phyloP scores from a whole-genome alignment of 2,797 vertebrate genomes.

The Phalanger gymnotis region DNA sequence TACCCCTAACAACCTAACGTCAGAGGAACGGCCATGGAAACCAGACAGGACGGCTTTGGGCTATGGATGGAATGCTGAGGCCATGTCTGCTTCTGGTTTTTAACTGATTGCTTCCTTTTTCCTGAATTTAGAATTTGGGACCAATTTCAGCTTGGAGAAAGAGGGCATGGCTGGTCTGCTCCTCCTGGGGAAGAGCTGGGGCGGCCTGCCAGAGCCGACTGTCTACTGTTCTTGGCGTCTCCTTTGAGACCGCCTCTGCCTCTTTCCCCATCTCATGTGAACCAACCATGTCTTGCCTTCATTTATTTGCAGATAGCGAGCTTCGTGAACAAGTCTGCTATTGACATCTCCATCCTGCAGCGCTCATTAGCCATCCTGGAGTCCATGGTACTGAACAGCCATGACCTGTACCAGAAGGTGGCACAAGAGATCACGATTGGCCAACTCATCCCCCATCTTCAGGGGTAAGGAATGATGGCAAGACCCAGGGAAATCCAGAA shows the following conservation, averaged over 20 bases:
- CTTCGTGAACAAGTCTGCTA: conserved; percentile 96
- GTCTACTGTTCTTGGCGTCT: not conserved
- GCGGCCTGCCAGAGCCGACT: too few species aligned
- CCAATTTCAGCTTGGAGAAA: not conserved
- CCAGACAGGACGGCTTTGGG: not conserved
- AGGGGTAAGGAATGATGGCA: conserved; percentile 88
- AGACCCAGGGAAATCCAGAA: not conserved
- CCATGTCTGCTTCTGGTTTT: not conserved
- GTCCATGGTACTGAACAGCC: conserved; percentile 99
- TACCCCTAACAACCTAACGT: not conserved
- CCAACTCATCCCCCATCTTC: conserved; percentile 96
- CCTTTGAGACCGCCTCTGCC: accelerated
- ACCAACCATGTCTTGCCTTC: conserved; percentile 16
- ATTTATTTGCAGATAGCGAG: conserved; percentile 91
- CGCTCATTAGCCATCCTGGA: conserved; percentile 97
- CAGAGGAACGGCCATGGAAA: not conserved
- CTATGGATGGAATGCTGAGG: not conserved
- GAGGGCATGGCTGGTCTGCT: not conserved
- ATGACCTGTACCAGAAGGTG: conserved; percentile 99
- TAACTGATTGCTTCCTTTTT: not conserved
- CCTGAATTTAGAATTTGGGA: not conserved
- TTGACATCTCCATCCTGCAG: conserved; percentile 95
- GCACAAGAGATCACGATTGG: conserved; percentile 99
- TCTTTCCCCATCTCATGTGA: not conserved
- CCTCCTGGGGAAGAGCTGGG: too few species aligned